These are phyloP conservation scores for Arrhopalites spinosus DNA, from an alignment of 2,888 invertebrate genomes.

Conservation along the genomic window DNA sequence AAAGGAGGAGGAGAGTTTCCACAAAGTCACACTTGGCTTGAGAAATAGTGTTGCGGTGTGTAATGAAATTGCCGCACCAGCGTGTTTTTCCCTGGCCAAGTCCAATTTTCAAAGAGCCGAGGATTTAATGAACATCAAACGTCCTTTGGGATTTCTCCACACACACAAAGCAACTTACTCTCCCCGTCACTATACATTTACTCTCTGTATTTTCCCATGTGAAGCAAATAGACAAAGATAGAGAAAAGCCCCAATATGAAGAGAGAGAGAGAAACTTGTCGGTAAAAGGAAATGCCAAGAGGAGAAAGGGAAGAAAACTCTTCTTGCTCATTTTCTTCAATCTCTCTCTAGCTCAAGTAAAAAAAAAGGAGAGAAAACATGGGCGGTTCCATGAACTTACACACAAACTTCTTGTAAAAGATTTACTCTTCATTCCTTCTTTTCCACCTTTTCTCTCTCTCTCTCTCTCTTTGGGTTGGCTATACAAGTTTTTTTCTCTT, in stretches of 20 bases:
- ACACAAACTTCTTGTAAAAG: slow-evolving; percentile 3
- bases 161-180: slow-evolving; percentile 15
- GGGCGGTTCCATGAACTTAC: slow-evolving; percentile 3
- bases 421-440: neutral
- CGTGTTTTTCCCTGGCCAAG: slow-evolving; percentile 33
- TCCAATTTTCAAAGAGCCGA: slow-evolving; percentile 47
- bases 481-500: neutral
- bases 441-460: neutral
- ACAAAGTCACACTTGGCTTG: slow-evolving; percentile 20
- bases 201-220: neutral
- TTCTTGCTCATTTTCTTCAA: slow-evolving; percentile 1
- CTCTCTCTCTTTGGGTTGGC: neutral
- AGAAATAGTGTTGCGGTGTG: slow-evolving; percentile 40
- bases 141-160: slow-evolving; percentile 51
- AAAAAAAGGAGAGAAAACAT: slow-evolving; percentile 4
- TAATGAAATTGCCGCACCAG: slow-evolving; percentile 26
- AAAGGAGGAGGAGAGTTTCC: slow-evolving; percentile 15
- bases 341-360: slow-evolving; percentile 37
- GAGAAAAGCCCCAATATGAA: neutral
- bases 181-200: slow-evolving; percentile 3
- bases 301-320: neutral
- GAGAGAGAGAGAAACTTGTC: neutral
- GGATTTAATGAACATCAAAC: slow-evolving; percentile 56
- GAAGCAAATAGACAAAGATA: neutral
- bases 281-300: neutral